Percentiles rank a stretch among this genome's conserved stretches.
Conservation (phyloP, 2,888 invertebrate genomes). For the Lepidonotus clava region DNA sequence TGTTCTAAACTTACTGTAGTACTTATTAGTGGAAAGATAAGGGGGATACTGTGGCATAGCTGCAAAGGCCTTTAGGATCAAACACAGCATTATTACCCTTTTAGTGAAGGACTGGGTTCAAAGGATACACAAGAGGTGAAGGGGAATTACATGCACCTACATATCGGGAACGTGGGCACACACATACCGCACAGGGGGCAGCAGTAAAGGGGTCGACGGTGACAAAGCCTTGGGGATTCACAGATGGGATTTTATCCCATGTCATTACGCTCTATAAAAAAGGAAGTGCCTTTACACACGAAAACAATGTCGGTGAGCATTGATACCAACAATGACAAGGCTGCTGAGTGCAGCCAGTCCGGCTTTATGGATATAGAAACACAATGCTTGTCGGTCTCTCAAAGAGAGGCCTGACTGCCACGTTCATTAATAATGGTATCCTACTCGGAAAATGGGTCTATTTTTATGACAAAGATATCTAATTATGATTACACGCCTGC, state of each 20-base stretch:
- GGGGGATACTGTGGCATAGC: too few relatives aligned
- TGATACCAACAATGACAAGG: neutral
- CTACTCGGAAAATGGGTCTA: too few relatives aligned
- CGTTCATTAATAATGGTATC: neutral
- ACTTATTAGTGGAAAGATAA: too few relatives aligned
- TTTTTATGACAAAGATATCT: too few relatives aligned
- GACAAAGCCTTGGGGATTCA: neutral
- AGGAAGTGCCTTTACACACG: neutral
- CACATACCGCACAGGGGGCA: neutral
- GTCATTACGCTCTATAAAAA: neutral
- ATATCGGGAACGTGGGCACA: too few relatives aligned
- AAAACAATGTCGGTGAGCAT: neutral
- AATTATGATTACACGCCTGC: too few relatives aligned
- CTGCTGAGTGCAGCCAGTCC: neutral
- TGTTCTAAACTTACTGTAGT: too few relatives aligned
- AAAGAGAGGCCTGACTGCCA: neutral
- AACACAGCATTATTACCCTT: neutral
- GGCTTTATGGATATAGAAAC: neutral
- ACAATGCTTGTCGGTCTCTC: neutral
- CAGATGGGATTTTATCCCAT: neutral
- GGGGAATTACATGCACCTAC: neutral
- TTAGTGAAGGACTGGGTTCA: neutral
- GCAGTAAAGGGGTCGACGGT: neutral
- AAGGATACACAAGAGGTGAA: neutral
- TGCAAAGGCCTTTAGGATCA: too few relatives aligned